Evolutionary conservation across 2,888 invertebrate species (phyloP).

Genomic region (Xestia rhomboidea): DNA sequence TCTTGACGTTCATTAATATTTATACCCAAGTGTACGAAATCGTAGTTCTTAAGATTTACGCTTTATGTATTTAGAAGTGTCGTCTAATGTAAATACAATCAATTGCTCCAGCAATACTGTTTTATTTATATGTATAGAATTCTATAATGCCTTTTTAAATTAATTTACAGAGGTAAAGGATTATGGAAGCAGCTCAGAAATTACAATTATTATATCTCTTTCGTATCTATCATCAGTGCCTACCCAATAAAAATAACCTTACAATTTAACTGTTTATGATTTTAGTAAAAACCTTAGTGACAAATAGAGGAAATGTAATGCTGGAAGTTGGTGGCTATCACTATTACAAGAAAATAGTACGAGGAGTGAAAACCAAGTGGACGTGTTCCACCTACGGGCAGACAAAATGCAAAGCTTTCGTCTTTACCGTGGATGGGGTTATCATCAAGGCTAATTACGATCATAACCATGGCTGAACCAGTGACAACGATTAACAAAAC

Average conservation of each 20-base stretch:
- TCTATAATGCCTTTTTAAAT: no score
- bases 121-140: background rate
- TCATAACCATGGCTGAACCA: slow-evolving; percentile 10
- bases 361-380: slow-evolving; percentile 10
- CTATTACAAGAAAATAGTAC: slow-evolving; percentile 16
- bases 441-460: slow-evolving; percentile 10
- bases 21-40: background rate
- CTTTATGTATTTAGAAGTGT: background rate
- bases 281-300: slow-evolving; percentile 16
- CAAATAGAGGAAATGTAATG: slow-evolving; percentile 20
- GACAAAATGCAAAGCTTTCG: slow-evolving; percentile 28
- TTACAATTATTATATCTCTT: background rate
- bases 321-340: slow-evolving; percentile 5
- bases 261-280: slow-evolving; percentile 1
- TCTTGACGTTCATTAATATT: background rate
- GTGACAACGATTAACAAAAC: no score
- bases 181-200: background rate
- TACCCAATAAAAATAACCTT: background rate
- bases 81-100: background rate
- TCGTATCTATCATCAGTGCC: background rate
- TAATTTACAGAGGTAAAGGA: background rate
- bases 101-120: background rate
- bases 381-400: slow-evolving; percentile 17
- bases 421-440: background rate
- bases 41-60: background rate